These are phyloP conservation scores for Drosophila rufa DNA, from an alignment of 1,140 invertebrate genomes.

Conservation along the genomic window DNA sequence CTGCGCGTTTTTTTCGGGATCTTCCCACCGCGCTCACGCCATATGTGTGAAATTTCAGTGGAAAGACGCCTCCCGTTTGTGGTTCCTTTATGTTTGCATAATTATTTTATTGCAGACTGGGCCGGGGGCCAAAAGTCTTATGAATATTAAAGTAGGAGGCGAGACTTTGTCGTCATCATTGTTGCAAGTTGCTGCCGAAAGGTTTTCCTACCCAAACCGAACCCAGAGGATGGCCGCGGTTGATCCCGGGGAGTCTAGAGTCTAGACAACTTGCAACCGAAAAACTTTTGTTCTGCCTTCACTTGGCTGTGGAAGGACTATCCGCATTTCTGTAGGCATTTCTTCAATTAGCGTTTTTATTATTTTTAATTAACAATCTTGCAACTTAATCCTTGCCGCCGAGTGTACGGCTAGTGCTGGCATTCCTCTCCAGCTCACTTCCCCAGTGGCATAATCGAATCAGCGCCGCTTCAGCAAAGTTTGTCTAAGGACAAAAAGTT, in stretches of 20 bases:
- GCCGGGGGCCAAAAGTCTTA: conserved; percentile 49
- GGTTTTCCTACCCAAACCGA: conserved; percentile 19
- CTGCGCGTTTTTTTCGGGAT: conserved; percentile 40
- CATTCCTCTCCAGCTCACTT: conserved; percentile 16
- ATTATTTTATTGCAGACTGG: conserved; percentile 75
- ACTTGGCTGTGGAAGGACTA: conserved; percentile 15
- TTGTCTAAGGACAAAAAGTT: conserved; percentile 69
- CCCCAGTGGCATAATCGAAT: conserved; percentile 69
- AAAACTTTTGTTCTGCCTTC: conserved; percentile 56
- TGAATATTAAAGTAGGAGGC: conserved; percentile 71
- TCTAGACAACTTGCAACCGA: conserved; percentile 58
- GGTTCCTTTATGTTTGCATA: conserved; percentile 67
- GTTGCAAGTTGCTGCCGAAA: conserved; percentile 59
- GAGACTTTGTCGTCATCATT: conserved; percentile 50
- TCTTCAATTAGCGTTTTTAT: conserved; percentile 82
- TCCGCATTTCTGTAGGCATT: conserved; percentile 63
- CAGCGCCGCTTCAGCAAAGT: conserved; percentile 65
- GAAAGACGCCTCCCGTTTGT: conserved; percentile 47
- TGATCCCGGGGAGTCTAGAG: conserved; percentile 25
- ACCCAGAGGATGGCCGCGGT: not conserved
- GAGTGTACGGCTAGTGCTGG: conserved; percentile 41
- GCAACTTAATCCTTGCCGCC: conserved; percentile 73
- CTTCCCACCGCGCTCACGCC: not conserved
- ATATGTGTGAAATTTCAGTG: conserved; percentile 75
- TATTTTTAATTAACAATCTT: conserved; percentile 84